Evolutionary conservation across 2,797 vertebrate species (phyloP).

Genomic region (Echiichthys vipera): DNA sequence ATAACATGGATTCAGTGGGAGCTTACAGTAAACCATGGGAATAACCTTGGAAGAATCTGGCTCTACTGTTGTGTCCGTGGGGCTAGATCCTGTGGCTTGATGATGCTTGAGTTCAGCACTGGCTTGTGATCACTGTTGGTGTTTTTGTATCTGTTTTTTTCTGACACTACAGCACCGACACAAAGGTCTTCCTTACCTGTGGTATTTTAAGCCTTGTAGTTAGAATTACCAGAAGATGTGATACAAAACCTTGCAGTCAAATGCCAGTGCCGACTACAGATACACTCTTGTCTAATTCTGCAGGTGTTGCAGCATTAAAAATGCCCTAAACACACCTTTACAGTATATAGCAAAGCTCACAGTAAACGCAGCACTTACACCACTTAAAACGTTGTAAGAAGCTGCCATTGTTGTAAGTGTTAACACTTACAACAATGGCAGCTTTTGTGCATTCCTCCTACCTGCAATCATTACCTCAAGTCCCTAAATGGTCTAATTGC

Average conservation of each 20-base stretch:
- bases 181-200: constrained; percentile 30
- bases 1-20: background rate
- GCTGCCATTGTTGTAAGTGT: constrained; percentile 46
- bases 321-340: constrained; percentile 8
- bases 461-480: constrained; percentile 62
- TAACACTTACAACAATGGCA: constrained; percentile 49
- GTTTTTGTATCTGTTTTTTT: constrained; percentile 27
- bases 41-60: too few species aligned
- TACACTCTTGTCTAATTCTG: constrained; percentile 4
- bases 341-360: constrained; percentile 3
- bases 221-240: constrained; percentile 33
- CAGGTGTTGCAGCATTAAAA: constrained; percentile 8
- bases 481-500: constrained; percentile 68
- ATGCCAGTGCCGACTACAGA: background rate
- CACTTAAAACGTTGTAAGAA: constrained; percentile 65
- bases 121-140: constrained; percentile 27
- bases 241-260: constrained; percentile 23
- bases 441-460: constrained; percentile 59
- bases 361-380: constrained; percentile 72
- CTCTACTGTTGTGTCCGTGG: constrained; percentile 3
- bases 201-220: constrained; percentile 34
- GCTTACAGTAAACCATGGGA: background rate
- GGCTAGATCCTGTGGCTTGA: constrained; percentile 3
- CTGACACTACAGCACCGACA: constrained; percentile 13
- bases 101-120: constrained; percentile 15